These are phyloP conservation scores for Lottia scabra DNA, from an alignment of 2,888 invertebrate genomes.

Conservation along the genomic window DNA sequence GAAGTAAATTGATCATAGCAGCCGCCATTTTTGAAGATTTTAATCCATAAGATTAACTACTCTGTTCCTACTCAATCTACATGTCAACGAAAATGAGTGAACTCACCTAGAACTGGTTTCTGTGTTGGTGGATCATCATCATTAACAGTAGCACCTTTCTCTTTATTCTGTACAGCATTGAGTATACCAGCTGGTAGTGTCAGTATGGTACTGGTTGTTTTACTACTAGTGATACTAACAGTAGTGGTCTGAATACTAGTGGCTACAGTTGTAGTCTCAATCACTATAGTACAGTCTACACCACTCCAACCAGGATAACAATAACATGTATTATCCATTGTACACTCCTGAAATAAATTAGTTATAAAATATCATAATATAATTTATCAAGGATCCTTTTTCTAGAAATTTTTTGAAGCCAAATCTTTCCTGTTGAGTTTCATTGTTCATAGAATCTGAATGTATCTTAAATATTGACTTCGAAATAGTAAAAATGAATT, in stretches of 20 bases:
- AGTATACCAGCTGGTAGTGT: not conserved
- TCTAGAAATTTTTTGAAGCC: too few species aligned
- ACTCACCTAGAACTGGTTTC: not conserved
- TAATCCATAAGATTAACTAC: too few species aligned
- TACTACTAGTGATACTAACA: conserved; percentile 20
- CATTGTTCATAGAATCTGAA: too few species aligned
- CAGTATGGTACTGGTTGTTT: conserved; percentile 14
- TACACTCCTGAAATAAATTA: conserved; percentile 80
- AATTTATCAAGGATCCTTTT: too few species aligned
- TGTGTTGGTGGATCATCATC: not conserved
- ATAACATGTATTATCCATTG: conserved; percentile 91
- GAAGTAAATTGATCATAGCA: too few species aligned
- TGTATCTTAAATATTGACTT: too few species aligned
- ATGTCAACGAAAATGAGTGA: not conserved
- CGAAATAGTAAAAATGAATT: too few species aligned
- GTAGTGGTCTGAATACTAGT: conserved; percentile 33
- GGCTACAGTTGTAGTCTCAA: conserved; percentile 39
- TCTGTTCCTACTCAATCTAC: too few species aligned
- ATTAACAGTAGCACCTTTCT: not conserved
- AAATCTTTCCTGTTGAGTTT: too few species aligned
- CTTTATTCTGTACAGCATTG: not conserved
- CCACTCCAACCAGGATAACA: conserved; percentile 80
- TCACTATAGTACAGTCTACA: conserved; percentile 59
- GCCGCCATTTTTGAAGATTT: too few species aligned
- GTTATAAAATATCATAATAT: too few species aligned